Base-by-base conservation (phyloP, 2,888 invertebrate genomes). In the Cheilosia impressa region DNA sequence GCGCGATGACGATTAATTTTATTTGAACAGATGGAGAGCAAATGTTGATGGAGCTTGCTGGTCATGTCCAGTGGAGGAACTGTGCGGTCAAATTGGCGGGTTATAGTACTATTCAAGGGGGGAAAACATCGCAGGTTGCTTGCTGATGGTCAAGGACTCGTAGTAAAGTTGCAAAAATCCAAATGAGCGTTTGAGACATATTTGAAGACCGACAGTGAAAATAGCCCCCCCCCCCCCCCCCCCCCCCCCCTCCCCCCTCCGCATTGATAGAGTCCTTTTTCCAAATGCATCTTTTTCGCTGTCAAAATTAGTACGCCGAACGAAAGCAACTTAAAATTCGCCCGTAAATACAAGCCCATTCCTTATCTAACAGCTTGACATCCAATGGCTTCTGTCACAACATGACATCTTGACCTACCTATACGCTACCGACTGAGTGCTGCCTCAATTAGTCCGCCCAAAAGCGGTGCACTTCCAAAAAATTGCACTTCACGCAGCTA, bases 371-470 rank as follows among this genome's bases (percentile, higher is more conserved):
- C 47, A 17, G 19, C 10, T 17, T 19, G 10, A 31, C 24, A 55
- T 22, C 68, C 7, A 55, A 38, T 22, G 15, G 31, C 41, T 52
- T 41, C 57, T 78, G 72, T 65, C 63, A 58, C 9, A 72, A 72
- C 63, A 79, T 71, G 76, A 45, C 77, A 77, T 45, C 52, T 43
- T 77, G 77, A 81, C 69, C 81, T 52, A 57, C 19, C 63, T 22
- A 3, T 24, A 41, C 76, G 43, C 76, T 76, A 62, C 50, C 60
- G 27, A 19, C 17, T 43, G 45, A 69, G 17, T 27, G 57, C 13
- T 52, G 38, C 19, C 38, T 50, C 69, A 69, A 62, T 77, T 77
- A 69, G 62, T 60, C 13, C 22, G 43, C 10, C 43, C 7, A 15
- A 31, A 38, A 27, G 9, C 31, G 45, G 19, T 65, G 45, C 57